Base-by-base conservation (phyloP, 2,888 invertebrate genomes). In the Noctua janthina region DNA sequence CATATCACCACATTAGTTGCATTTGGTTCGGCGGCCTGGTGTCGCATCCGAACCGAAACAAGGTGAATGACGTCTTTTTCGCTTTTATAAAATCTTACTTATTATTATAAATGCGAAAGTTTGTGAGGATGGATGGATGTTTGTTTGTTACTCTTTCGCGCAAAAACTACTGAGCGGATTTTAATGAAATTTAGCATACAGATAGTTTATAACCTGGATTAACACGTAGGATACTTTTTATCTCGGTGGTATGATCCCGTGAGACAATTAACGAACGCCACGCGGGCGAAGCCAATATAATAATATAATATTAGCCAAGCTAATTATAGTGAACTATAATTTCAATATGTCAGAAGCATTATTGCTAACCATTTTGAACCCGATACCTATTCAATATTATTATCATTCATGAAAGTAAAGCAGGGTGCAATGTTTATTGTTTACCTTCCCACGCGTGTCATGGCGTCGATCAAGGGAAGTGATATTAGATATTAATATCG, bases 371-470 rank as follows among this genome's bases (percentile, higher is more conserved):
- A 54, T 43, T 70, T 59, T n/a, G n/a, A 62, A 71, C 51, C 35
- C 51, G 51, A 78, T 54, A 73, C 43, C 29, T 64, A 79, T 39
- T 72, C 23, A 54, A 84, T 68, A 15, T 51, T 66, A 84, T 64
- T 49, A 79, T 66, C 23, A 39, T 39, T 17, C 17, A 76, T 23
- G 64, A 49, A 79, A 78, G 81, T 67, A 78, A 79, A 72, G 72
- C 59, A 67, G 87, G 84, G 88, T 84, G 84, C 74, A 79, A 69
- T 73, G 62, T 83, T 66, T 59, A 81, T 70, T 86, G 79, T 88
- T 86, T 84, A 70, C 77, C 73, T 89, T 88, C 90, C 88, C 88
- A 89, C 90, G 86, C 74, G 78, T 70, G 88, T 81, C 85, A 75
- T 43, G 51, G 66, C 67, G 74, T 70, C 88, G 81, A 86, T 87